These are phyloP conservation scores for Heterotilapia buettikoferi DNA, from an alignment of 2,113 vertebrate species.

Conservation along the genomic window DNA sequence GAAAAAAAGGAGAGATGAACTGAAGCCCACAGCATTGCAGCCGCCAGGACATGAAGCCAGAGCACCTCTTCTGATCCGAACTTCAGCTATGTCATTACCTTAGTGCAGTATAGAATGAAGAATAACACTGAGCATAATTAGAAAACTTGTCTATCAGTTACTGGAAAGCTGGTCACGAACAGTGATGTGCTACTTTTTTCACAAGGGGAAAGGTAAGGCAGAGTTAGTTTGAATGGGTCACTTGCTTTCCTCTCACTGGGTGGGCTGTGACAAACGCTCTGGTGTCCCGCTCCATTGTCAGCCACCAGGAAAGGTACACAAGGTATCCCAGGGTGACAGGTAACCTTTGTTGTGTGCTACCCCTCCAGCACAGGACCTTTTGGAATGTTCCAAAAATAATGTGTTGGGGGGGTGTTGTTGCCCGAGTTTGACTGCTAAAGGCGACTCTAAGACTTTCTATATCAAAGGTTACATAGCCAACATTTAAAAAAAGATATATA, in stretches of 20 bases:
- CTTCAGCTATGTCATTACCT: fast-evolving
- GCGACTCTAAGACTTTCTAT: neutral
- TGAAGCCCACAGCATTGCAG: neutral
- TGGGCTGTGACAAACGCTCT: neutral
- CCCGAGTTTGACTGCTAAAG: neutral
- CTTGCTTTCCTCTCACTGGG: neutral
- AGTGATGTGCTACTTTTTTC: neutral
- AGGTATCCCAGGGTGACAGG: neutral
- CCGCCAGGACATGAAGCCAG: neutral
- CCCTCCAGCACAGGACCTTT: neutral
- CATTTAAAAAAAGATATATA: neutral
- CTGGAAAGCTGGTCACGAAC: neutral
- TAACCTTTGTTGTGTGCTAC: neutral
- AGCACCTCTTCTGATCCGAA: neutral
- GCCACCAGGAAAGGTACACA: neutral
- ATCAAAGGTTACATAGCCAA: neutral
- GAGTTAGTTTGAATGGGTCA: neutral
- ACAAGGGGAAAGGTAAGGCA: neutral
- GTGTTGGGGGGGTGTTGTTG: fast-evolving
- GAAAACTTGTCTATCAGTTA: neutral
- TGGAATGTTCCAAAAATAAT: neutral
- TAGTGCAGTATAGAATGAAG: neutral
- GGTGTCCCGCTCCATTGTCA: neutral
- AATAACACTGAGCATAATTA: neutral
- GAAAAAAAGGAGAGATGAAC: neutral